Base-by-base conservation (phyloP, 1,140 invertebrate species). In the Chionoecetes opilio region DNA sequence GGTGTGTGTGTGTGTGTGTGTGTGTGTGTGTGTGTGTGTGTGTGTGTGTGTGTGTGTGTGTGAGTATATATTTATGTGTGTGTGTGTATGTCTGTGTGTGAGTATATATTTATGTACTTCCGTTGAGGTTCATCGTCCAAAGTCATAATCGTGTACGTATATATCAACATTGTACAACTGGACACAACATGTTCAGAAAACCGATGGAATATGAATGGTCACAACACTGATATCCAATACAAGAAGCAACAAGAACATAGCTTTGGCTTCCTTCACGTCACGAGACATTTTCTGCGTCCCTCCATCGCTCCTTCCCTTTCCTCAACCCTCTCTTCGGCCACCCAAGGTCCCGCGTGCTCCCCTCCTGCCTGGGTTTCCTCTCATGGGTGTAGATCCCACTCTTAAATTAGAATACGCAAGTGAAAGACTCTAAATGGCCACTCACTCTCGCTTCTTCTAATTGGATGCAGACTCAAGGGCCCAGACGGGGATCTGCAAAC, bases 361-460 rank as follows among this genome's bases (percentile, higher is more conserved):
- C 53, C 63, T 75, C 41, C 41, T 46, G 26, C n/a, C 5, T 46
- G 41, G 41, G 41, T 17, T 21, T 26, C 63, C 2, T 75, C 11
- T 26, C 63, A n/a, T 8, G 35, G 37, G 86, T 26, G 35, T 35
- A 41, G 38, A 35, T 88, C 35, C 41, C 26, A 37, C 38, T 29
- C 32, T 38, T 38, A 35, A 88, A 88, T 88, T 41, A 29, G 35
- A 29, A 37, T 88, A 38, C 35, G 8, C n/a, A 88, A 29, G n/a
- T 88, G 38, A 88, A 88, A 41, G 86, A 88, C 34, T 38, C 32
- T 41, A 88, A 88, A 88, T 88, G 35, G 38, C 35, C 86, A 37
- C 38, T 38, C 86, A 41, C 86, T 37, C 38, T 37, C 86, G 86
- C 32, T 88, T 88, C 86, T 88, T 88, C 38, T 88, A 88, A 88